A percentile compares a stretch with the other conserved stretches of the same genome.
These are phyloP conservation scores for Xestoiulus laeticollis DNA, from an alignment of 2,888 invertebrate species.

Conservation along the genomic window DNA sequence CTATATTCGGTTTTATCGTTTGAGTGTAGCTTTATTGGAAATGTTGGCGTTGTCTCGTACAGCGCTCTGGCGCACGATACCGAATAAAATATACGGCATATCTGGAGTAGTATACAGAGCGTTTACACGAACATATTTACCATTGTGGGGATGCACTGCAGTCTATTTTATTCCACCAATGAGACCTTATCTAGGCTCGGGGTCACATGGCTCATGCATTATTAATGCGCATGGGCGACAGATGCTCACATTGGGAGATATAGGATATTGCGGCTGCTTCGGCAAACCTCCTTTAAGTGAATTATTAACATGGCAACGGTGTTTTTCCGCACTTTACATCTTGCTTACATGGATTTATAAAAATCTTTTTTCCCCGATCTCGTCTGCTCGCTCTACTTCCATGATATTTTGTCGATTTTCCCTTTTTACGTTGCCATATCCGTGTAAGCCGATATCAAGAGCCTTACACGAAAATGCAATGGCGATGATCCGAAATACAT, in stretches of 20 bases:
- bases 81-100: background rate
- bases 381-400: slow-evolving; percentile 4
- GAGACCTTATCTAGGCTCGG: background rate
- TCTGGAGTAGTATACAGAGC: background rate
- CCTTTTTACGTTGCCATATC: background rate
- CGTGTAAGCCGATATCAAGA: background rate
- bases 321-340: slow-evolving; percentile 46
- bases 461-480: background rate
- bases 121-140: background rate
- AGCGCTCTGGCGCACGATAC: background rate
- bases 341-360: slow-evolving; percentile 44
- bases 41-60: background rate
- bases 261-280: background rate
- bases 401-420: background rate
- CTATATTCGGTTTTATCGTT: background rate
- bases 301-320: slow-evolving; percentile 48
- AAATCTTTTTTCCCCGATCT: slow-evolving; percentile 22
- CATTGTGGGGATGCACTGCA: background rate
- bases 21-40: background rate
- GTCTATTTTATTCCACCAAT: background rate
- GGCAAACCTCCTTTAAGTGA: slow-evolving; percentile 47
- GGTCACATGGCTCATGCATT: slow-evolving; percentile 32
- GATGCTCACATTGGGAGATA: slow-evolving; percentile 40
- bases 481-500: background rate
- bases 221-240: slow-evolving; percentile 50